phyloP scores from a whole-genome alignment of 2,797 vertebrate genomes.

The Rachycentron canadum region DNA sequence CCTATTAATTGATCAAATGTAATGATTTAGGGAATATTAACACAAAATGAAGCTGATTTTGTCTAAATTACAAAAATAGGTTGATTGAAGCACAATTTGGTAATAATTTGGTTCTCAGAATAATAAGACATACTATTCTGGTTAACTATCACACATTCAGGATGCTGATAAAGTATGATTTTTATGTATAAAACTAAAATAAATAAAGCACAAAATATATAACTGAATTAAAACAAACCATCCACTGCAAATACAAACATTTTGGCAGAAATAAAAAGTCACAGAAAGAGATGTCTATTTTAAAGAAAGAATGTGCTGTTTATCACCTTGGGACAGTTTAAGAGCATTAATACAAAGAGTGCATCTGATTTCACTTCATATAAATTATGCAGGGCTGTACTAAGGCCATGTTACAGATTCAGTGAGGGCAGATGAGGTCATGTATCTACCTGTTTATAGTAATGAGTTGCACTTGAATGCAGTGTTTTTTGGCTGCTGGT shows the following conservation, averaged over 20 bases:
- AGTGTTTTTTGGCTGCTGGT: conserved; percentile 19
- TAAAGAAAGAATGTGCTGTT: not conserved
- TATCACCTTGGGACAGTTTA: not conserved
- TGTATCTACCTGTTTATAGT: not conserved
- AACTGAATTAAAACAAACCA: not conserved
- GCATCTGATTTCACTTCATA: conserved; percentile 10
- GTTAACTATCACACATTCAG: not conserved
- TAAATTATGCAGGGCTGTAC: conserved; percentile 22
- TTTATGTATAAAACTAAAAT: not conserved
- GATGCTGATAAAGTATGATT: not conserved
- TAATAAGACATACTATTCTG: not conserved
- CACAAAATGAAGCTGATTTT: not conserved
- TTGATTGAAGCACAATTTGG: not conserved
- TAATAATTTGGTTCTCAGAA: not conserved
- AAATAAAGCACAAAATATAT: not conserved
- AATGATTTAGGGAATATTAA: not conserved
- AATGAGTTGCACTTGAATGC: conserved; percentile 11
- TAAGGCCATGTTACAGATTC: conserved; percentile 9
- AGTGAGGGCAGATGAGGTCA: conserved; percentile 39
- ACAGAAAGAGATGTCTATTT: not conserved
- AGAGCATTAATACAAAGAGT: not conserved
- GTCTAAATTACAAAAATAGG: not conserved
- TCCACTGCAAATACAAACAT: not conserved
- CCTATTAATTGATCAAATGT: not conserved
- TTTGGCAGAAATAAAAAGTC: not conserved